phyloP scores from a whole-genome alignment of 2,888 invertebrate species.

The Cephus rjabovi region DNA sequence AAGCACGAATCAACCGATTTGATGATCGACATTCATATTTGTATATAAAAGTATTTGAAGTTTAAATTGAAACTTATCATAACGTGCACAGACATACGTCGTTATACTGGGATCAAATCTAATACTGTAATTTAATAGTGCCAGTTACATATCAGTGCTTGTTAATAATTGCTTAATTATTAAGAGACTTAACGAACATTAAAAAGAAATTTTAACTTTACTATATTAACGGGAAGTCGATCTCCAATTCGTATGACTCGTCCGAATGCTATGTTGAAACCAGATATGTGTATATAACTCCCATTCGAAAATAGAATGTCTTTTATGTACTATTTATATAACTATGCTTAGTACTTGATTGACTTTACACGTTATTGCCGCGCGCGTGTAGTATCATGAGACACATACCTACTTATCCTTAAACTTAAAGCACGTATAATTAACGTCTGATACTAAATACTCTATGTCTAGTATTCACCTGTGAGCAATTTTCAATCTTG shows the following conservation, averaged over 20 bases:
- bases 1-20: neutral
- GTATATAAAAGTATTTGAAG: neutral
- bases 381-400: slow-evolving; percentile 2
- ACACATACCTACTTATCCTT: neutral
- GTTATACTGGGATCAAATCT: too few species aligned
- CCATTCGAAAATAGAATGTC: slow-evolving; percentile 3
- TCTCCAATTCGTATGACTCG: too few species aligned
- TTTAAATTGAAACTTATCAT: neutral
- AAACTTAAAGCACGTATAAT: slow-evolving; percentile 2
- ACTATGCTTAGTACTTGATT: neutral
- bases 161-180: too few species aligned
- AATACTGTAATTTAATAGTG: too few species aligned
- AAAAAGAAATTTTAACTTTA: too few species aligned
- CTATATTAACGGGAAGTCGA: too few species aligned
- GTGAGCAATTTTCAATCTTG: neutral
- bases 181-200: too few species aligned
- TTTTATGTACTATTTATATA: neutral
- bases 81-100: too few species aligned
- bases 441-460: neutral
- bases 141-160: too few species aligned
- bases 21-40: neutral
- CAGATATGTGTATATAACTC: neutral
- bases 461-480: neutral
- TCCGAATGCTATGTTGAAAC: neutral
- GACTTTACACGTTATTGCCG: slow-evolving; percentile 3